Evolutionary conservation across 92 coral and sea anemone species (phyloP).

Genomic region (Heliopora coerulea): DNA sequence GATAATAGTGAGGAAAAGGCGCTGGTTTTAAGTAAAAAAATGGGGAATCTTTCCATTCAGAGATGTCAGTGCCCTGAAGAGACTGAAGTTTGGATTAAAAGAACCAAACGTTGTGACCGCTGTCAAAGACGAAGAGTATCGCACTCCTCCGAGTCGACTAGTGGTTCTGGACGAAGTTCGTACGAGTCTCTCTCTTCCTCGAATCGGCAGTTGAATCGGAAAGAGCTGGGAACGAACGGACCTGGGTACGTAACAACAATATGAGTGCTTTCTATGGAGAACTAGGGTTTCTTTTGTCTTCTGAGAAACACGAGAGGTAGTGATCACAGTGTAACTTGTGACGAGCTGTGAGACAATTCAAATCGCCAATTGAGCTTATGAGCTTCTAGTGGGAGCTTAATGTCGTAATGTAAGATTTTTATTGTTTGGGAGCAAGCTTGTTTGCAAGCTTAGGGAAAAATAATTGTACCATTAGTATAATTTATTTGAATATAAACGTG

Average conservation of each 20-base stretch:
- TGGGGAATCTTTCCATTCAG: background rate
- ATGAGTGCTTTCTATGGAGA: no score
- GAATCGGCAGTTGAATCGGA: constrained; percentile 28
- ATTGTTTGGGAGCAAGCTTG: no score
- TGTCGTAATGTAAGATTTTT: no score
- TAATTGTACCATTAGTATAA: no score
- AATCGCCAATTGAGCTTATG: no score
- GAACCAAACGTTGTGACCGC: constrained; percentile 26
- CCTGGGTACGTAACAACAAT: constrained; percentile 24
- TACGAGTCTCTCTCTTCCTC: constrained; percentile 40
- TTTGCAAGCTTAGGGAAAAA: no score
- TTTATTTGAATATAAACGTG: no score
- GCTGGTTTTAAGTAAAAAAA: background rate
- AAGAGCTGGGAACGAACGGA: constrained; percentile 15
- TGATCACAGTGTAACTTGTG: no score
- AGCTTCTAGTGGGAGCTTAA: no score
- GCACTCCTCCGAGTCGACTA: constrained; percentile 39
- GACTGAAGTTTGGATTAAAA: constrained; percentile 28
- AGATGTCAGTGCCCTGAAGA: constrained; percentile 40
- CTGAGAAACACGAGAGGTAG: no score
- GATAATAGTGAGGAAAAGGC: constrained; percentile 6
- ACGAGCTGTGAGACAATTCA: no score
- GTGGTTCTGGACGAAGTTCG: constrained; percentile 40
- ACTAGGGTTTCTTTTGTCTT: no score
- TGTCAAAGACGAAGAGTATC: constrained; percentile 38